These are phyloP conservation scores for Lochmaea capreae DNA, from an alignment of 2,888 invertebrate genomes.

Conservation along the genomic window DNA sequence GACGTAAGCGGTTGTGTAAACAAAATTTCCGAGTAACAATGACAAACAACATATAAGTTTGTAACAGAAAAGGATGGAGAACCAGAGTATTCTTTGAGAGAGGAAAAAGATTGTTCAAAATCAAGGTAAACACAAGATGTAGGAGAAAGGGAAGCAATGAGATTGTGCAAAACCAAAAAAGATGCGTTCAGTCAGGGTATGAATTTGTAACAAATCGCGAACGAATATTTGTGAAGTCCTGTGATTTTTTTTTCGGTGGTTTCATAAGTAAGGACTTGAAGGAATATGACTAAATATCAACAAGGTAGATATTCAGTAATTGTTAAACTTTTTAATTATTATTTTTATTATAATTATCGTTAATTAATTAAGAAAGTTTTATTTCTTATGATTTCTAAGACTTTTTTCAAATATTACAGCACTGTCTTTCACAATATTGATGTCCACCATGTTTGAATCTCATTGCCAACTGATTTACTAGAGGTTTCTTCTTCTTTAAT, in stretches of 20 bases:
- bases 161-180: slow-evolving; percentile 36
- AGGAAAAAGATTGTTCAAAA: slow-evolving; percentile 26
- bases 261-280: neutral
- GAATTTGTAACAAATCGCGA: slow-evolving; percentile 17
- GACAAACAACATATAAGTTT: slow-evolving; percentile 21
- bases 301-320: slow-evolving; percentile 1
- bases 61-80: slow-evolving; percentile 12
- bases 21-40: slow-evolving; percentile 49
- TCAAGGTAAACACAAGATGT: slow-evolving; percentile 30
- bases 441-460: too few species aligned
- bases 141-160: slow-evolving; percentile 39
- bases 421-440: too few species aligned
- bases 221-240: slow-evolving; percentile 13
- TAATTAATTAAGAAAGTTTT: too few species aligned
- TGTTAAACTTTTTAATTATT: too few species aligned
- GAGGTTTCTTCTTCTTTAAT: too few species aligned
- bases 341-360: too few species aligned
- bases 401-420: too few species aligned
- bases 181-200: slow-evolving; percentile 30
- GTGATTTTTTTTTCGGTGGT: slow-evolving; percentile 5
- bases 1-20: slow-evolving; percentile 47
- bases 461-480: too few species aligned
- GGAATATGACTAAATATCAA: slow-evolving; percentile 10
- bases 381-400: too few species aligned
- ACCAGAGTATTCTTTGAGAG: slow-evolving; percentile 8